Base-by-base conservation (phyloP, 2,797 vertebrate genomes). In the Anas capensis region DNA sequence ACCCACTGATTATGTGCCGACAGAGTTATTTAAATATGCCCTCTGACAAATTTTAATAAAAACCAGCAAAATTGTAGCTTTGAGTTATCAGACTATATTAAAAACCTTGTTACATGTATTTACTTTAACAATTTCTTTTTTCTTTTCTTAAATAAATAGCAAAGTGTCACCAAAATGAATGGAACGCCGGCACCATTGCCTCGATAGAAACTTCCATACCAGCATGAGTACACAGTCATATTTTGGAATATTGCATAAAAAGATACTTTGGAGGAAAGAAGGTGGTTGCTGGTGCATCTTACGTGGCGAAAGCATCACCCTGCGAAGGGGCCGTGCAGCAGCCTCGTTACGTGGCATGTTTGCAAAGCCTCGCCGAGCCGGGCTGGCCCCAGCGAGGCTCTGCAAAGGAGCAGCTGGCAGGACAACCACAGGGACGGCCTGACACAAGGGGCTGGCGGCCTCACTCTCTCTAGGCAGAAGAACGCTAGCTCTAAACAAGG, bases 111-210 rank as follows among this genome's bases (percentile, higher is more conserved):
- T 58, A 88, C 73, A 94, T 21, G 58, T 88, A 68, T 92, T 88
- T 56, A 78, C 65, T 78, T 61, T 57, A 79, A 92, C 93, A 86
- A 64, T 70, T 82, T 57, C 40, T 53, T 69, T 46, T 40, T 75
- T n/a, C 36, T 88, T 90, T 89, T 86, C 73, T 92, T 82, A 80
- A 97, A 95, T 95, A 96, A 96, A 95, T 76, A 95, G 78, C 61
- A 60, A 94, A 94, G 33, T 62, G 77, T 94, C 89, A 92, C 82
- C 72, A 57, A 94, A 93, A 83, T 33, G 49, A 94, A 93, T 14
- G 54, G 72, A 90, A 93, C 0, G 2, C 51, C 23, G 46, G 93
- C 91, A 95, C 80, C 91, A 69, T 57, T 51, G 93, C 0, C 0
- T 86, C 18, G 11, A 33, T 78, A 92, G 76, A 53, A 82, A 84